phyloP scores from a whole-genome alignment of 2,797 vertebrate genomes.

The Alauda arvensis region DNA sequence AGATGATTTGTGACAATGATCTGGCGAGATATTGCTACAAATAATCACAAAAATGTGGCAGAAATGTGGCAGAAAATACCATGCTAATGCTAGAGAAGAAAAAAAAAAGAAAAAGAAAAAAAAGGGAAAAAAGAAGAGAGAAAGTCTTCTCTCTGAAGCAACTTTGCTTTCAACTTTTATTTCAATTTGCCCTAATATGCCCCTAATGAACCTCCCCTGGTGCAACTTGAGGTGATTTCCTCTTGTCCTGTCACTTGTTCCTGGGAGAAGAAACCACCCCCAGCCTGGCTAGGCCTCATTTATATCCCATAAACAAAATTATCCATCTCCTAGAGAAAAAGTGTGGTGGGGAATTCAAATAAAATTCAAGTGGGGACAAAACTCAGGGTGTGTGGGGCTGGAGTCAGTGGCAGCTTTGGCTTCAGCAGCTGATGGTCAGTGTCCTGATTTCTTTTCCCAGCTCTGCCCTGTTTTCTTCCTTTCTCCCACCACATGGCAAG shows the following conservation, averaged over 20 bases:
- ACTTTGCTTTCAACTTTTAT: not conserved
- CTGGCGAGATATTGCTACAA: not conserved
- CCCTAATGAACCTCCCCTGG: not conserved
- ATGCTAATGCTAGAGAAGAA: not conserved
- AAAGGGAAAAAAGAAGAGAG: accelerated
- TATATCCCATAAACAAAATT: accelerated
- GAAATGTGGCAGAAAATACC: not conserved
- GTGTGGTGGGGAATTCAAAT: accelerated
- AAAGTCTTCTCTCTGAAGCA: not conserved
- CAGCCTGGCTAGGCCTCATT: not conserved
- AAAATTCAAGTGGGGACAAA: no score
- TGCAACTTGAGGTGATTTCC: not conserved
- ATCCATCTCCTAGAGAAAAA: not conserved
- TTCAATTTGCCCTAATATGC: not conserved
- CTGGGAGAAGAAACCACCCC: not conserved
- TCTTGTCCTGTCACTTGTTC: not conserved
- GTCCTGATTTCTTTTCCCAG: not conserved
- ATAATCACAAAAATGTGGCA: not conserved
- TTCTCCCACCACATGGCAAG: not conserved
- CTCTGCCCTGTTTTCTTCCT: not conserved
- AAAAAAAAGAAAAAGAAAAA: not conserved
- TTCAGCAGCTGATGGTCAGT: not conserved
- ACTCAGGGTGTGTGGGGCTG: not conserved
- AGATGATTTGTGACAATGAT: not conserved
- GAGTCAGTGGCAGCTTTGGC: not conserved